Conservation (phyloP, 2,888 invertebrate species). For the Loripinus fragilis region DNA sequence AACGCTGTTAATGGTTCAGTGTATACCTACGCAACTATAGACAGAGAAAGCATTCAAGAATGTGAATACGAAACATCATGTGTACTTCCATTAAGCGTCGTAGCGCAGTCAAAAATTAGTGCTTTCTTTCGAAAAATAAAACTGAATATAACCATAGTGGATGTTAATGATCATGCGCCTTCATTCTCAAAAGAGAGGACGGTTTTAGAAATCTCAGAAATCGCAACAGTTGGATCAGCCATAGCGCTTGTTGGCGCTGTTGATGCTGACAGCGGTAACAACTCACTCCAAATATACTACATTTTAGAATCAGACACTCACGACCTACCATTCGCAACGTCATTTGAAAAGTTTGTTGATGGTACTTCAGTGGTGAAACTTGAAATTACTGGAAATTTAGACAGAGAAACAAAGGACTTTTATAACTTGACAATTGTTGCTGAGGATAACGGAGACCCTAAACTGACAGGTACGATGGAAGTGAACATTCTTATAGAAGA, state of each 20-base stretch:
- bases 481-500: slow-evolving; percentile 65
- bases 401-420: slow-evolving; percentile 64
- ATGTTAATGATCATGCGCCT: slow-evolving; percentile 75
- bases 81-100: slow-evolving; percentile 67
- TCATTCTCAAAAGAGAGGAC: slow-evolving; percentile 65
- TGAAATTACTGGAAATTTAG: slow-evolving; percentile 61
- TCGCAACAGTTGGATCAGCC: slow-evolving; percentile 61
- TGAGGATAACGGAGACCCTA: slow-evolving; percentile 67
- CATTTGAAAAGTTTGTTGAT: slow-evolving; percentile 60
- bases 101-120: slow-evolving; percentile 67
- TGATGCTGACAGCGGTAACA: slow-evolving; percentile 66
- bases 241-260: slow-evolving; percentile 64
- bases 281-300: slow-evolving; percentile 65
- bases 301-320: slow-evolving; percentile 49
- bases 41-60: slow-evolving; percentile 62
- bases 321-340: slow-evolving; percentile 59
- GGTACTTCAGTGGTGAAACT: slow-evolving; percentile 70
- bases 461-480: slow-evolving; percentile 57
- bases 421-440: slow-evolving; percentile 68
- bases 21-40: slow-evolving; percentile 50
- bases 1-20: slow-evolving; percentile 60
- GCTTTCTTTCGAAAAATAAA: slow-evolving; percentile 70
- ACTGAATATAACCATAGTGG: slow-evolving; percentile 65
- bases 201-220: slow-evolving; percentile 65
- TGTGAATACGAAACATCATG: slow-evolving; percentile 64